A percentile compares a stretch with the other conserved stretches of the same genome.
Conservation (phyloP, 37 sponge, comb jelly and placozoan species). For the Eunapius fragilis region DNA sequence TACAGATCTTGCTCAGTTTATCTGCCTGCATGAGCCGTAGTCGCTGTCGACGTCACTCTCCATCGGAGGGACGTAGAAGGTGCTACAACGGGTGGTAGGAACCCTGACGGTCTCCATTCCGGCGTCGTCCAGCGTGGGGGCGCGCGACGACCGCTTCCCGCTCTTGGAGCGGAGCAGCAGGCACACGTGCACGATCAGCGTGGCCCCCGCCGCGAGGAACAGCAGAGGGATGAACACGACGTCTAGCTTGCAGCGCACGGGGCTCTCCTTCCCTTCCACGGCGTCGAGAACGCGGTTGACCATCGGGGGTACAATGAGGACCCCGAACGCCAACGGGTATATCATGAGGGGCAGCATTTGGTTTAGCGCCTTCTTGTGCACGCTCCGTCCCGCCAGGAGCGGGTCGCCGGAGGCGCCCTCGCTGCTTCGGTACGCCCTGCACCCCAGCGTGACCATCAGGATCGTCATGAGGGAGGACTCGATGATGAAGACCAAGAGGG, state of each 20-base stretch:
- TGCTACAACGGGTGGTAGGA: neutral
- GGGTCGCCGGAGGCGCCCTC: neutral
- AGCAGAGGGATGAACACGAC: neutral
- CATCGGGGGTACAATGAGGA: neutral
- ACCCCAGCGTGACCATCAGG: neutral
- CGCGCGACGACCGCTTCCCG: neutral
- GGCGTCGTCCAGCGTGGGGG: neutral
- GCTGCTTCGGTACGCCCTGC: neutral
- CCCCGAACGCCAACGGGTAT: neutral
- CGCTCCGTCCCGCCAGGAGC: neutral
- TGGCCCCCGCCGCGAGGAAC: neutral
- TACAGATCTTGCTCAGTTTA: neutral
- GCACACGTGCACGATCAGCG: neutral
- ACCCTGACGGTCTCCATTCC: neutral
- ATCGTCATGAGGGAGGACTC: neutral
- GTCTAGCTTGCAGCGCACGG: neutral
- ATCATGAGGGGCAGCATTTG: neutral
- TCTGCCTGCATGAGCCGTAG: neutral
- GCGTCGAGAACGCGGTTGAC: neutral
- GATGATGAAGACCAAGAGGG: neutral
- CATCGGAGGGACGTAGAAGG: neutral
- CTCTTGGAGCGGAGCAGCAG: neutral
- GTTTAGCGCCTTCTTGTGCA: neutral
- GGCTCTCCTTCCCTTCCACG: neutral
- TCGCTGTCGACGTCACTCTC: neutral